Conservation (phyloP, 2,888 invertebrate species). For the Callosobruchus maculatus region DNA sequence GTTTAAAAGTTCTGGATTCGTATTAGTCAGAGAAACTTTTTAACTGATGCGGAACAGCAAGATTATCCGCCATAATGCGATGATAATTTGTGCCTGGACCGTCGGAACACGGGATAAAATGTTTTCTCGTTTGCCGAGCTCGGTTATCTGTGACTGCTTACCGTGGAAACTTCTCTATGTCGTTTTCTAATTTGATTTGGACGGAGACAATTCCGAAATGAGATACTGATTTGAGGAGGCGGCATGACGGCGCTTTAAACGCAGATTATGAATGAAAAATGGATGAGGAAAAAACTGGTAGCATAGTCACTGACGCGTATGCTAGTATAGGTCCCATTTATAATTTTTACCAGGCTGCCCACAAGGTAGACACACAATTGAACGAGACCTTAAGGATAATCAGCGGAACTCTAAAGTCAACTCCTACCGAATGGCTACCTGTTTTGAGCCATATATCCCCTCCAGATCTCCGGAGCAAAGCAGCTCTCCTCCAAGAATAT, state of each 20-base stretch:
- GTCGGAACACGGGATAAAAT: conserved; percentile 9
- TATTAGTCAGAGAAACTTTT: conserved; percentile 26
- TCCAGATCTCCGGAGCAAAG: too few relatives aligned
- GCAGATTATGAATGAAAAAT: too few relatives aligned
- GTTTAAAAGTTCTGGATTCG: conserved; percentile 25
- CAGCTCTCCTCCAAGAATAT: too few relatives aligned
- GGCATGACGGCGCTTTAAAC: background rate
- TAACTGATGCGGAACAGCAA: conserved; percentile 24
- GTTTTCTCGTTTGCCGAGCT: conserved; percentile 18
- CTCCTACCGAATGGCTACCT: too few relatives aligned
- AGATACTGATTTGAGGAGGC: background rate
- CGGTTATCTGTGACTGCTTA: background rate
- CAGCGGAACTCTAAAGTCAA: too few relatives aligned
- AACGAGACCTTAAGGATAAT: too few relatives aligned
- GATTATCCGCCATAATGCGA: conserved; percentile 23
- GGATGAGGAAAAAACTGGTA: too few relatives aligned
- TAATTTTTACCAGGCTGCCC: too few relatives aligned
- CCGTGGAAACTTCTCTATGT: background rate
- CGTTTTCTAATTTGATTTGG: background rate
- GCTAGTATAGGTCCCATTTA: too few relatives aligned
- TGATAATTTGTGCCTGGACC: conserved; percentile 21
- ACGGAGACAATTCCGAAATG: background rate
- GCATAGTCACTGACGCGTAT: too few relatives aligned
- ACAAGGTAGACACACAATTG: too few relatives aligned
- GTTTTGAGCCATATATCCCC: too few relatives aligned